Base-by-base conservation (phyloP, 2,888 invertebrate genomes). In the Pyrrhosoma nymphula region DNA sequence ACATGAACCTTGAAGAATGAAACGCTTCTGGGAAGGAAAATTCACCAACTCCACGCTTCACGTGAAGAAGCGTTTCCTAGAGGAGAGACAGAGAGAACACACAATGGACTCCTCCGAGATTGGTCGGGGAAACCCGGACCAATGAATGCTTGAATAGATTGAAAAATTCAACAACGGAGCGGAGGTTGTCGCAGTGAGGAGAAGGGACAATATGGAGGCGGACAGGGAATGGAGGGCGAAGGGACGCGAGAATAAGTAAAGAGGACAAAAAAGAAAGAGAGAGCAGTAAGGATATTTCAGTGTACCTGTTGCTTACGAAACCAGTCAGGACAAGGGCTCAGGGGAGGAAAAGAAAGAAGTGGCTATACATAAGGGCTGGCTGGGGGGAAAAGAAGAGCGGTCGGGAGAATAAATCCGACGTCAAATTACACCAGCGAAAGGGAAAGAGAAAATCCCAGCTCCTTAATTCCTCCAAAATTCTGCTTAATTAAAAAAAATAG, bases 371-470 rank as follows among this genome's bases (percentile, higher is more conserved):
- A 60, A 60, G 60, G 69, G 10, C n/a, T 26, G 55, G n/a, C 18
- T 47, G 88, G 75, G 95, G 95, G 82, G 88, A 90, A 90, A 90
- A 95, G 93, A 88, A 95, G 95, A 90, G 93, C 95, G 95, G 82
- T 95, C 30, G 95, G 95, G 69, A 47, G 82, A 95, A 82, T 95
- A 75, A 93, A 89, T 95, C 91, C 95, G 63, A 95, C 95, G 95
- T 95, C 88, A 95, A 95, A 95, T 95, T 47, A 95, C 88, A 95
- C 55, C 56, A 69, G 95, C 91, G 56, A 63, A 88, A 88, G 69
- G 90, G 90, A 93, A 93, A 75, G 93, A 63, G 69, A 93, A 63
- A 75, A 91, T 63, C 91, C 91, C 16, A 91, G 39, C 91, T 91
- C 93, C 93, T 93, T 93, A 93, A 93, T 93, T 93, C 93, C 93